These are phyloP conservation scores for Athrips mouffetella DNA, from an alignment of 2,888 invertebrate genomes.

Conservation along the genomic window DNA sequence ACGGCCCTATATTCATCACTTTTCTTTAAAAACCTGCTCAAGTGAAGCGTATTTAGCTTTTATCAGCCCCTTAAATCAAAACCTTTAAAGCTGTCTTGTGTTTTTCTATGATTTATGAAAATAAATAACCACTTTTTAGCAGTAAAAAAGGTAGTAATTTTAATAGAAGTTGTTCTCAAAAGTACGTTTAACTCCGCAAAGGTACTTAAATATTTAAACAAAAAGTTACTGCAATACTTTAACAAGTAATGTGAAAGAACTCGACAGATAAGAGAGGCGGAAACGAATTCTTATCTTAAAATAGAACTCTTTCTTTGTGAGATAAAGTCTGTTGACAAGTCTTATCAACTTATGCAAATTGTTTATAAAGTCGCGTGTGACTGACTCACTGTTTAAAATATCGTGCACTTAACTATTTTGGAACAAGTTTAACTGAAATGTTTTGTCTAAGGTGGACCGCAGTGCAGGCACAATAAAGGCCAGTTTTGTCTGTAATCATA, in stretches of 20 bases:
- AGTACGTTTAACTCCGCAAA: too few relatives aligned
- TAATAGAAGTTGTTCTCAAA: too few relatives aligned
- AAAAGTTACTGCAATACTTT: neutral
- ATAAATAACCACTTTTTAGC: too few relatives aligned
- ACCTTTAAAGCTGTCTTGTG: too few relatives aligned
- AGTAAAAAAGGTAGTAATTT: too few relatives aligned
- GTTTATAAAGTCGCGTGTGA: conserved; percentile 21
- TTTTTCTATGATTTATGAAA: too few relatives aligned
- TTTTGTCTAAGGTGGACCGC: neutral
- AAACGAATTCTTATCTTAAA: conserved; percentile 33
- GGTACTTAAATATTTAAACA: too few relatives aligned
- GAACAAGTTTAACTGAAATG: conserved; percentile 8
- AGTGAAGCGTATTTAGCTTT: too few relatives aligned
- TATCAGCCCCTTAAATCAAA: too few relatives aligned
- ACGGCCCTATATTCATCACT: too few relatives aligned
- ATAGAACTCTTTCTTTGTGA: conserved; percentile 16
- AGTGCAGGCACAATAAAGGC: neutral
- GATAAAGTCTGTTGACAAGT: conserved; percentile 26
- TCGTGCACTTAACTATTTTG: conserved; percentile 15
- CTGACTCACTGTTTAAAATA: conserved; percentile 27
- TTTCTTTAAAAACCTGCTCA: too few relatives aligned
- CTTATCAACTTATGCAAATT: conserved; percentile 32
- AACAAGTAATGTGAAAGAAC: conserved; percentile 9
- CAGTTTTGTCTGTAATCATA: neutral
- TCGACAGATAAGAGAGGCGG: conserved; percentile 22